A percentile compares a stretch with the other conserved stretches of the same genome.
phyloP scores from a whole-genome alignment of 2,113 vertebrate species.

The Plestiodon gilberti region DNA sequence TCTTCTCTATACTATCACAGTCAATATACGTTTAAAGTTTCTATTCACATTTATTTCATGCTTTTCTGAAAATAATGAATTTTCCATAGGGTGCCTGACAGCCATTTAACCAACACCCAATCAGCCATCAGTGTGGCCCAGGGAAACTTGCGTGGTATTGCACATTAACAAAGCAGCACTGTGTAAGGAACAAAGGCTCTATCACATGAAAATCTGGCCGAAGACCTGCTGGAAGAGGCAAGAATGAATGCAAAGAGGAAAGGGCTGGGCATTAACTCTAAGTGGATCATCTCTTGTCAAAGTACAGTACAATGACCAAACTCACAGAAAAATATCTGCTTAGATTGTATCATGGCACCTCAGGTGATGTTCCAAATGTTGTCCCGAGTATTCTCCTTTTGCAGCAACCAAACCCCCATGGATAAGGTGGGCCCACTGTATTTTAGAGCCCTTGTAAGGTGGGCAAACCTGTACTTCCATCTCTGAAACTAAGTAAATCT shows the following conservation, averaged over 20 bases:
- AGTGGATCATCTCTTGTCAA: slow-evolving; percentile 40
- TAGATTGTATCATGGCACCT: not conserved
- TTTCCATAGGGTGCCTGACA: slow-evolving; percentile 62
- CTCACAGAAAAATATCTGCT: not conserved
- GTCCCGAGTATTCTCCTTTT: not conserved
- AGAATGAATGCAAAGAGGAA: slow-evolving; percentile 68
- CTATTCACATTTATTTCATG: slow-evolving; percentile 42
- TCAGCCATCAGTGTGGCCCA: slow-evolving; percentile 64
- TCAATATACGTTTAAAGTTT: slow-evolving; percentile 33
- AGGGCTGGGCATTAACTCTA: slow-evolving; percentile 52
- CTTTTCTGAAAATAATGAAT: slow-evolving; percentile 14
- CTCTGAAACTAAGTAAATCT: not conserved
- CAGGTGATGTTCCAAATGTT: not conserved
- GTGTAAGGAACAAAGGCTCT: slow-evolving; percentile 78
- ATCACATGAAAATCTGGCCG: slow-evolving; percentile 76
- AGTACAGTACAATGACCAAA: slow-evolving; percentile 26
- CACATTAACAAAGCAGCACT: slow-evolving; percentile 79
- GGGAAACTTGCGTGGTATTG: slow-evolving; percentile 61
- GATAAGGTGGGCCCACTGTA: no score
- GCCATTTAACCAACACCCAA: slow-evolving; percentile 65
- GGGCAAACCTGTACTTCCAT: not conserved
- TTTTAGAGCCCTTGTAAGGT: not conserved
- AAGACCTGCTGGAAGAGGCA: slow-evolving; percentile 72
- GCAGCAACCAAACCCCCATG: no score
- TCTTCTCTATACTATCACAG: slow-evolving; percentile 11